A percentile compares a stretch with the other conserved stretches of the same genome.
Evolutionary conservation across 2,113 vertebrate species (phyloP).

Genomic region (Passer montanus): DNA sequence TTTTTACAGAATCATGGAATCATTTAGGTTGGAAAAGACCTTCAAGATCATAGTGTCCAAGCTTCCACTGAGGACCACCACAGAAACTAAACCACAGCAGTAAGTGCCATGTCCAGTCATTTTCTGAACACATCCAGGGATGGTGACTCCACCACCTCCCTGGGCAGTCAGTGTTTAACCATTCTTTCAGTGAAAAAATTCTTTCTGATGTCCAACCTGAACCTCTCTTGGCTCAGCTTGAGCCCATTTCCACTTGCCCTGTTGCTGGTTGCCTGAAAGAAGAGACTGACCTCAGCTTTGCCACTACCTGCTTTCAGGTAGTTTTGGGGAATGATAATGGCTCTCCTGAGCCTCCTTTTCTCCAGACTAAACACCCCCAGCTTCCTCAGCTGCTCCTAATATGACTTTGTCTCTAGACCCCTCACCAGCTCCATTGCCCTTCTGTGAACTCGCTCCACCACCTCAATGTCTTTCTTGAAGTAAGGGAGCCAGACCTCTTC

Average conservation of each 20-base stretch:
- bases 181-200: background rate
- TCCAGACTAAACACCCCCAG: background rate
- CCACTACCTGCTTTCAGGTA: background rate
- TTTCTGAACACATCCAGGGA: background rate
- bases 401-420: background rate
- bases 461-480: background rate
- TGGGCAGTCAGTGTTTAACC: background rate
- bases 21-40: background rate
- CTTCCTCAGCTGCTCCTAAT: background rate
- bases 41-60: fast-evolving
- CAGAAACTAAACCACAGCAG: background rate
- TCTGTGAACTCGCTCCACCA: background rate
- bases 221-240: background rate
- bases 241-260: background rate
- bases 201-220: background rate
- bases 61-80: fast-evolving
- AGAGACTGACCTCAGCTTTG: background rate
- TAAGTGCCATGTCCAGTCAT: background rate
- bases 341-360: background rate
- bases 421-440: background rate
- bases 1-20: background rate
- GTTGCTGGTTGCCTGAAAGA: too few relatives aligned
- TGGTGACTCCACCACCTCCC: background rate
- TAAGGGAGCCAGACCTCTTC: background rate
- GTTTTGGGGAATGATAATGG: background rate